Percentiles rank a stretch among this genome's conserved stretches.
Conservation (phyloP, 2,113 vertebrate species). For the Tachycineta bicolor region DNA sequence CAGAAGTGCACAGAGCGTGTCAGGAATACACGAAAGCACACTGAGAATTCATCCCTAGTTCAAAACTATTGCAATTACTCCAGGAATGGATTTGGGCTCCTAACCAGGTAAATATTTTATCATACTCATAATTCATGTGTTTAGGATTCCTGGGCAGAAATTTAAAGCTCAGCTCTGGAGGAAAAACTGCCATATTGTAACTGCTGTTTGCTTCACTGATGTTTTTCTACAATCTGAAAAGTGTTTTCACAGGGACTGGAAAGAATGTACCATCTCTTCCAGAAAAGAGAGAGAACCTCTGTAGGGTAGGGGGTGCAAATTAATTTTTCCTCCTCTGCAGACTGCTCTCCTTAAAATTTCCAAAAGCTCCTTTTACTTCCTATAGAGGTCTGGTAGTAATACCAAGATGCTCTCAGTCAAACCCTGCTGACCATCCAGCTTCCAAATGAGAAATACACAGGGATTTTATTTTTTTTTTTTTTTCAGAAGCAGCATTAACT, state of each 20-base stretch:
- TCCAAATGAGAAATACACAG: background rate
- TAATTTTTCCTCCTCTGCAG: background rate
- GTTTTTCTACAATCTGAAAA: background rate
- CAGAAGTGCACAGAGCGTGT: background rate
- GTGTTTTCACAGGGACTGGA: background rate
- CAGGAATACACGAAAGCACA: background rate
- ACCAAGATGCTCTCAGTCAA: background rate
- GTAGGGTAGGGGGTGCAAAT: background rate
- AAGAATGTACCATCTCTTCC: background rate
- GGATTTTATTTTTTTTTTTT: background rate
- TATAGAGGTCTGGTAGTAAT: background rate
- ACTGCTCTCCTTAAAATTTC: background rate
- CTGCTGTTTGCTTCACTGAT: background rate
- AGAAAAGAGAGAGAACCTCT: background rate
- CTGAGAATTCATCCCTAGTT: background rate
- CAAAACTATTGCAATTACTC: background rate
- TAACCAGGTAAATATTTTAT: background rate
- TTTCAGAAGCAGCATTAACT: background rate
- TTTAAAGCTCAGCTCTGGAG: background rate
- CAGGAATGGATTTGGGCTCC: background rate
- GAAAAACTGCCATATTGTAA: background rate
- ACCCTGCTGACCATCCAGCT: background rate
- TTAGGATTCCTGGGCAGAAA: background rate
- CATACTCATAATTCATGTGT: background rate
- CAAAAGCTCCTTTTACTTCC: background rate